phyloP scores from a whole-genome alignment of 2,888 invertebrate genomes.

The Watsonalla cultraria region DNA sequence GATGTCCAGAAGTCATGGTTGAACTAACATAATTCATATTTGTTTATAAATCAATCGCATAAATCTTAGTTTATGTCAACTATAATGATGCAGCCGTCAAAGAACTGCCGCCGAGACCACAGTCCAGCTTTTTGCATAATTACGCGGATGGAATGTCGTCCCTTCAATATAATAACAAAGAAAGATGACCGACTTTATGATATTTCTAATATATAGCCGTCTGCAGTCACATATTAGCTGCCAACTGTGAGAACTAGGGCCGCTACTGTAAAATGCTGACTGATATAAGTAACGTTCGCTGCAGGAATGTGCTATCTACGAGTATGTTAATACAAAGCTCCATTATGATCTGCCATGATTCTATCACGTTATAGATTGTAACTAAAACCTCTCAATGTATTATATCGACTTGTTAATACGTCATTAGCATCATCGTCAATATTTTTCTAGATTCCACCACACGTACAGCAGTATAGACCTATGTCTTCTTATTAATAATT shows the following conservation, averaged over 20 bases:
- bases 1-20: slow-evolving; percentile 15
- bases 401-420: too few species aligned
- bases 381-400: too few species aligned
- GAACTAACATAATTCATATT: slow-evolving; percentile 55
- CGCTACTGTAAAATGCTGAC: not conserved
- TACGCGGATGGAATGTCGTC: slow-evolving; percentile 69
- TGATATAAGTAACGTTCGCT: too few species aligned
- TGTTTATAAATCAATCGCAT: slow-evolving; percentile 64
- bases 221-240: slow-evolving; percentile 26
- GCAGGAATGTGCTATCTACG: too few species aligned
- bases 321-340: too few species aligned
- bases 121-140: slow-evolving; percentile 77
- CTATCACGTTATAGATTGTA: too few species aligned
- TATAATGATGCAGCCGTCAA: slow-evolving; percentile 73
- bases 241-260: slow-evolving; percentile 46
- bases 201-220: slow-evolving; percentile 57
- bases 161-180: slow-evolving; percentile 74
- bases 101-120: slow-evolving; percentile 66
- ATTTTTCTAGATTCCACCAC: too few species aligned
- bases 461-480: too few species aligned
- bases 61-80: slow-evolving; percentile 73
- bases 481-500: too few species aligned
- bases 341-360: too few species aligned
- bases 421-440: too few species aligned
- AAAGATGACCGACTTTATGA: slow-evolving; percentile 70